Evolutionary conservation across 2,797 vertebrate species (phyloP), one percentile per base, ranked within the genome.

Genomic region (Gymnocypris eckloni): DNA sequence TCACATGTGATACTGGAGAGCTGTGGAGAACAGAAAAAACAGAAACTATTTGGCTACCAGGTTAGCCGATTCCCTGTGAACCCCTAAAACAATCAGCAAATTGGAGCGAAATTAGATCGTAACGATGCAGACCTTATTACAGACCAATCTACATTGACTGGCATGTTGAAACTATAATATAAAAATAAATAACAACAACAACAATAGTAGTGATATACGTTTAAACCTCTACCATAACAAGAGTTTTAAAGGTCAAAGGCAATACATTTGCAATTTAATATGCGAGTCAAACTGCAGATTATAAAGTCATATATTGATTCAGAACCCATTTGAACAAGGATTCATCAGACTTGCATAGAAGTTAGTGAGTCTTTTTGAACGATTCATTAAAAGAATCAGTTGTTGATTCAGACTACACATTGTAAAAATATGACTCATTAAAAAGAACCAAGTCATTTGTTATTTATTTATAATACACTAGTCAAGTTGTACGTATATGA

Each of bases 1-100:
- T 87, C 78, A 56, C 37, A 43, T 81, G n/a, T 71, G 13, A 61
- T 82, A 87, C 83, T 79, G n/a, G 50, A 54, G 77, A 79, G 61
- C 81, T 61, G 25, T 56, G 72, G 25, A 28, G 25, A 87, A 86
- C 67, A 67, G 70, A 25, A 64, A 59, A 70, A 86, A 59, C 22
- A 64, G 43, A 70, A 86, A 59, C 22, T 1, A n/a, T 16, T 33
- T 33, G 13, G 61, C 22, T 59, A 52, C 16, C 20, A 56, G 61
- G 66, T 37, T 67, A 37, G 15, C 7, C 37, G 66, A 37, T 67
- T 67, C 33, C 66, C 3, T 67, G 33, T 37, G 66, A 67, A 67
- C 28, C 7, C 7, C 7, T 67, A 67, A 67, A 67, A 67, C 15
- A 67, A 67, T 67, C 16, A 69, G 3, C 33, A 69, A 69, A 69